Evolutionary conservation across 2,888 invertebrate species (phyloP).

Genomic region (Serrognathus titanus): DNA sequence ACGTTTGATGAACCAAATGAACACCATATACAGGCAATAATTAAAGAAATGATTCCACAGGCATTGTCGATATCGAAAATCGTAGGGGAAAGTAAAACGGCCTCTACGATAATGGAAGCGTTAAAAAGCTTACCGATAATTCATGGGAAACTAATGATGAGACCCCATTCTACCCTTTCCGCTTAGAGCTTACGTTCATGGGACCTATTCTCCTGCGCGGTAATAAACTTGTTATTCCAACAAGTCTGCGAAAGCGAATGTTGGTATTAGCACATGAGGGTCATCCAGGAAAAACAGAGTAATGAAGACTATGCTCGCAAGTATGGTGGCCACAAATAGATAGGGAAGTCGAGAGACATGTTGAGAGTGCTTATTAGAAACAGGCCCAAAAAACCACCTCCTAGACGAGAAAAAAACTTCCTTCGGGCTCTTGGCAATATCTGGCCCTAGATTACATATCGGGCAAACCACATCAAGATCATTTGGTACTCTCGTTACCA

Average conservation of each 20-base stretch:
- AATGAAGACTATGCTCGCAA: slow-evolving; percentile 26
- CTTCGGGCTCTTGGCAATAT: too few species aligned
- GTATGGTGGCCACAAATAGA: slow-evolving; percentile 28
- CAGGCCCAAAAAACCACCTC: too few species aligned
- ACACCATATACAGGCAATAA: slow-evolving; percentile 20
- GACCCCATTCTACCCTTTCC: slow-evolving; percentile 8
- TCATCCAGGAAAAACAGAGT: slow-evolving; percentile 28
- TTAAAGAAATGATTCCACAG: slow-evolving; percentile 19
- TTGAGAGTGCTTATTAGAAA: neutral
- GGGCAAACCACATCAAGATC: too few species aligned
- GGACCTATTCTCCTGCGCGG: slow-evolving; percentile 8
- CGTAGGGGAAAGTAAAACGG: slow-evolving; percentile 4
- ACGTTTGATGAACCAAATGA: slow-evolving; percentile 21
- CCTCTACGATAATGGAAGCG: slow-evolving; percentile 9
- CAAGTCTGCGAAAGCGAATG: slow-evolving; percentile 11
- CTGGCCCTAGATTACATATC: too few species aligned
- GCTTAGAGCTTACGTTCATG: slow-evolving; percentile 6
- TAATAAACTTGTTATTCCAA: slow-evolving; percentile 14
- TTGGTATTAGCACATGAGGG: slow-evolving; percentile 27
- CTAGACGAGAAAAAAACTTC: too few species aligned
- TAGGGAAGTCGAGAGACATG: slow-evolving; percentile 14
- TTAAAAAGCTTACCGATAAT: slow-evolving; percentile 9
- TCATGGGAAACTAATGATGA: slow-evolving; percentile 8
- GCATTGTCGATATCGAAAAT: slow-evolving; percentile 10
- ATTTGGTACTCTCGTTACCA: too few species aligned